phyloP scores from a whole-genome alignment of 2,888 invertebrate species.

The Acleris sparsana region DNA sequence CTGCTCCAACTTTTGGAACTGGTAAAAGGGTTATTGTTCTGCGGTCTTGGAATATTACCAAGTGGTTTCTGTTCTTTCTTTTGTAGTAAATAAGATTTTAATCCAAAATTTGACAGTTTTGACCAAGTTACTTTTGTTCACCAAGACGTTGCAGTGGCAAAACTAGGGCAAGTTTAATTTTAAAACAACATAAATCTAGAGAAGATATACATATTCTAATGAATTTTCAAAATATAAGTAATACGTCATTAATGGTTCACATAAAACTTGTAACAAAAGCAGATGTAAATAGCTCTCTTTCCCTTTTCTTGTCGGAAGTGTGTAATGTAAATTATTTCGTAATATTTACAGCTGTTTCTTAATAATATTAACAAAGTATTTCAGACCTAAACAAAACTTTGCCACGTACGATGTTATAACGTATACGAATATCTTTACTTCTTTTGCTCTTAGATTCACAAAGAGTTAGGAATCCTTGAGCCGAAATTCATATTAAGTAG shows the following conservation, averaged over 20 bases:
- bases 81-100: too few species aligned
- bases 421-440: constrained; percentile 6
- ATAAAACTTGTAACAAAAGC: neutral
- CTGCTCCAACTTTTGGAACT: constrained; percentile 13
- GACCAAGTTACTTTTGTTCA: too few species aligned
- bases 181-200: too few species aligned
- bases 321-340: constrained; percentile 12
- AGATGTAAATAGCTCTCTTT: neutral
- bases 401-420: constrained; percentile 7
- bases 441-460: constrained; percentile 4
- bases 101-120: too few species aligned
- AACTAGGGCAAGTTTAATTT: too few species aligned
- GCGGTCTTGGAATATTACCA: neutral
- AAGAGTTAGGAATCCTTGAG: neutral
- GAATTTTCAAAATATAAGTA: too few species aligned
- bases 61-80: too few species aligned
- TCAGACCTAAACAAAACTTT: constrained; percentile 1
- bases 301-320: neutral
- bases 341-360: constrained; percentile 4
- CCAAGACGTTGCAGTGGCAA: too few species aligned
- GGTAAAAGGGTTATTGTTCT: neutral
- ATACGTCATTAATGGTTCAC: too few species aligned
- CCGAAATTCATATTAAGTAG: constrained; percentile 2
- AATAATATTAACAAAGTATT: constrained; percentile 12
- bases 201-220: too few species aligned